Conservation (phyloP, 2,797 vertebrate species). For the Bradypodion pumilum region DNA sequence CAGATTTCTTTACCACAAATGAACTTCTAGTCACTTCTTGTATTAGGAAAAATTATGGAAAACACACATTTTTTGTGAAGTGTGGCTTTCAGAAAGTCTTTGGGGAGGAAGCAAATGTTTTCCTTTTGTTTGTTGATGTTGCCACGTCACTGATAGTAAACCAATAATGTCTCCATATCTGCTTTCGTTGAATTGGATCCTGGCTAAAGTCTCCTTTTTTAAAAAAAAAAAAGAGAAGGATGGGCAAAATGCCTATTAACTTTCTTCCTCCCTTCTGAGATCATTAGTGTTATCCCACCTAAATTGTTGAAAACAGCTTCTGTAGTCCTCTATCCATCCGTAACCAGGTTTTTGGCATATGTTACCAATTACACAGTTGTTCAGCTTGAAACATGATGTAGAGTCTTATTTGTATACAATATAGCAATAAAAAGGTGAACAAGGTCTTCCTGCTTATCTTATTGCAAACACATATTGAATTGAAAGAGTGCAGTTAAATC, state of each 20-base stretch:
- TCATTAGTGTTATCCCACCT: not conserved
- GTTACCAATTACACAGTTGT: not conserved
- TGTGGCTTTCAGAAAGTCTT: not conserved
- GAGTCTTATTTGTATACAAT: not conserved
- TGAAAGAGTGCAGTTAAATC: conserved; percentile 32
- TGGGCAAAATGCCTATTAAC: not conserved
- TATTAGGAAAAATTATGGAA: not conserved
- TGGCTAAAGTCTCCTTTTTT: too few relatives aligned
- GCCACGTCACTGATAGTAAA: not conserved
- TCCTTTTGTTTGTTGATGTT: not conserved
- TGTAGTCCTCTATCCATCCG: not conserved
- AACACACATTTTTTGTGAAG: too few relatives aligned
- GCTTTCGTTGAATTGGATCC: too few relatives aligned
- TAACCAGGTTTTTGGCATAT: not conserved
- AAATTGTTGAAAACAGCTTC: conserved; percentile 4
- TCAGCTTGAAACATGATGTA: conserved; percentile 13
- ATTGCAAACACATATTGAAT: conserved; percentile 25
- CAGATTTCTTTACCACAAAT: not conserved
- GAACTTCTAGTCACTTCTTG: not conserved
- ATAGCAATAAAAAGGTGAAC: conserved; percentile 8
- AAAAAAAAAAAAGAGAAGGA: not conserved
- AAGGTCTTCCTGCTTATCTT: not conserved
- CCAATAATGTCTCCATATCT: too few relatives aligned
- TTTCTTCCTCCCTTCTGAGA: not conserved
- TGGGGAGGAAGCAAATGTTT: not conserved